phyloP scores from a whole-genome alignment of 2,113 vertebrate species.

The Melanotaenia duboulayi region DNA sequence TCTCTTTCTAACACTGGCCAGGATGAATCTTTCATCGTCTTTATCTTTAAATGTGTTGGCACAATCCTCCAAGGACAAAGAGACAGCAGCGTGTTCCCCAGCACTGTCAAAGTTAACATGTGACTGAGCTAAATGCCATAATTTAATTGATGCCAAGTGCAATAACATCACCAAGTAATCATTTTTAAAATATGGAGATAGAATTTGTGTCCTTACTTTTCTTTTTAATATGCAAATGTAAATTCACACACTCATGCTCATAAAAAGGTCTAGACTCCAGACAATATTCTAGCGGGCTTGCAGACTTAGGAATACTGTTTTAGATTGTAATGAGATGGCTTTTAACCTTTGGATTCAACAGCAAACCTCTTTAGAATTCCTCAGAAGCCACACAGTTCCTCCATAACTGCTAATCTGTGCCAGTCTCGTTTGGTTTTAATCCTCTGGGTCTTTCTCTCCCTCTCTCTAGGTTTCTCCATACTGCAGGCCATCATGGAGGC shows the following conservation, averaged over 20 bases:
- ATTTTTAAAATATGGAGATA: slow-evolving; percentile 69
- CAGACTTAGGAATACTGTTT: slow-evolving; percentile 55
- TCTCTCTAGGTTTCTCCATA: slow-evolving; percentile 92
- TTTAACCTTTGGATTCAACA: slow-evolving; percentile 59
- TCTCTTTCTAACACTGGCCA: slow-evolving; percentile 56
- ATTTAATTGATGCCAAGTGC: slow-evolving; percentile 72
- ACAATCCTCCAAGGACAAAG: slow-evolving; percentile 57
- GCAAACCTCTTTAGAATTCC: slow-evolving; percentile 59
- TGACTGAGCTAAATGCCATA: slow-evolving; percentile 66
- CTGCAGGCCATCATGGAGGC: slow-evolving; percentile 99
- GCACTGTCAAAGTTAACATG: slow-evolving; percentile 68
- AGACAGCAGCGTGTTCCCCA: slow-evolving; percentile 32
- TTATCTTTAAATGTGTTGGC: slow-evolving; percentile 69
- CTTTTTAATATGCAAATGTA: slow-evolving; percentile 60
- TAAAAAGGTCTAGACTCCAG: slow-evolving; percentile 38
- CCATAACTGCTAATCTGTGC: slow-evolving; percentile 34
- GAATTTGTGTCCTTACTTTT: slow-evolving; percentile 59
- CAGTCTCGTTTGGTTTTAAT: slow-evolving; percentile 34
- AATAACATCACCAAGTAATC: slow-evolving; percentile 73
- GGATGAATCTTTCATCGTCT: slow-evolving; percentile 77
- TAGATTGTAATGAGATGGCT: slow-evolving; percentile 70
- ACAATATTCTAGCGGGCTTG: slow-evolving; percentile 45
- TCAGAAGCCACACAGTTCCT: slow-evolving; percentile 46
- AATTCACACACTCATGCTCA: slow-evolving; percentile 16
- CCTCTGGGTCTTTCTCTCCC: slow-evolving; percentile 22